Evolutionary conservation across 2,888 invertebrate species (phyloP), one percentile per base, ranked within the genome.

Genomic region (Eurytoma adleriae): DNA sequence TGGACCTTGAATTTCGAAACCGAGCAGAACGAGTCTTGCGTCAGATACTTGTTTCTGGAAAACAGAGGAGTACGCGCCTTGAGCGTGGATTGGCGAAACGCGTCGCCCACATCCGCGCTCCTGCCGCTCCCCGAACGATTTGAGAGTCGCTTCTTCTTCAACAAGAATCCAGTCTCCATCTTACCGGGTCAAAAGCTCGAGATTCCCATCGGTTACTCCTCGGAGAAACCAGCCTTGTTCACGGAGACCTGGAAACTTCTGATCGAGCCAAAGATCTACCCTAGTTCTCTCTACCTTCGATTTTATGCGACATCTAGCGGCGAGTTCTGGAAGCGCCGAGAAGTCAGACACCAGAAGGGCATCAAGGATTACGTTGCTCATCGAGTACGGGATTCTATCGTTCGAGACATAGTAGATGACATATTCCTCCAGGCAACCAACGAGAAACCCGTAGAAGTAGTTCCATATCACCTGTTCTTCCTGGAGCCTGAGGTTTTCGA

Each of bases 91-190:
- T 93, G 93, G 93, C 83, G 86, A n/a, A 71, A 82, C n/a, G 64
- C 40, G 1, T 64, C 62, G 3, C 0, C n/a, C 88, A 3, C 88
- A 89, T 54, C 61, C 48, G 0, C 0, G 59, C 0, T 24, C 1
- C n/a, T 27, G 0, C n/a, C 64, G 12, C 30, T 68, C 18, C 56
- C 20, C 2, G 40, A 67, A 1, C 68, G 13, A 3, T 62, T 56
- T 10, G n/a, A 86, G 1, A 14, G n/a, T 61, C 90, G 90, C 0
- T 94, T 93, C 85, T 93, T 91, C 85, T 94, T 94, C 80, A 92
- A 93, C 78, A 93, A 93, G 88, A 93, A 92, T 82, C 92, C 92
- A 86, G 91, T 92, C 20, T 86, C 92, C 0, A 81, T 94, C 61
- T 87, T 91, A 0, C 94, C 93, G 0, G 92, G 93, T 0, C 91